Conservation (phyloP, 2,113 vertebrate species). For the Macrotus californicus region DNA sequence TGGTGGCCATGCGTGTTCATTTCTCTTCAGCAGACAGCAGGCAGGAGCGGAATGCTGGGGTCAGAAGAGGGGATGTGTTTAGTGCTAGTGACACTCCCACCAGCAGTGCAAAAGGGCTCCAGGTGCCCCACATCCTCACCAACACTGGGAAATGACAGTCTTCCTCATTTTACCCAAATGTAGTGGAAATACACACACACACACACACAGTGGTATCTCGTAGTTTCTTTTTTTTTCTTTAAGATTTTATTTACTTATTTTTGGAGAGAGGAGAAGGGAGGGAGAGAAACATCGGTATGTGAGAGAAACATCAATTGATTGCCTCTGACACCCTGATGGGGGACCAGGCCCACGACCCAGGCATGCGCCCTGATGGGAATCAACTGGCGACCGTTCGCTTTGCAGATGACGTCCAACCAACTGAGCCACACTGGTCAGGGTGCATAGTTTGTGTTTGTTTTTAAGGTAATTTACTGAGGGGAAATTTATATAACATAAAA, state of each 20-base stretch:
- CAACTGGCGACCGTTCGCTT: too few relatives aligned
- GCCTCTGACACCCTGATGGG: too few relatives aligned
- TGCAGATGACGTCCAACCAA: too few relatives aligned
- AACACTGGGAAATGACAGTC: background rate
- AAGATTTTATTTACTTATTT: too few relatives aligned
- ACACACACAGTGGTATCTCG: background rate
- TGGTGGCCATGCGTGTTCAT: background rate
- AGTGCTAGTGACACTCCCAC: background rate
- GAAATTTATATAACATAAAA: background rate
- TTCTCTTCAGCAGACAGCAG: background rate
- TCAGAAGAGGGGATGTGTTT: background rate
- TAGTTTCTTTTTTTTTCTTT: too few relatives aligned
- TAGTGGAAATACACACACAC: background rate
- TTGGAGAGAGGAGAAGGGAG: too few relatives aligned
- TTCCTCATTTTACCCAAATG: background rate
- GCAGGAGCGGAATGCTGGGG: background rate
- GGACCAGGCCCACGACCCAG: too few relatives aligned
- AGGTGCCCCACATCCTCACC: background rate
- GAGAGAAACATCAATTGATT: too few relatives aligned
- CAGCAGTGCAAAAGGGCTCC: background rate
- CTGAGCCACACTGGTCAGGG: too few relatives aligned
- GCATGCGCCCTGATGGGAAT: too few relatives aligned
- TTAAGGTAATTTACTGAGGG: background rate
- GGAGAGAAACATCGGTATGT: too few relatives aligned
- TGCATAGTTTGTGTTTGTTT: too few relatives aligned